A percentile compares a stretch with the other conserved stretches of the same genome.
Conservation (phyloP, 2,797 vertebrate genomes). For the Diplodus sargus region DNA sequence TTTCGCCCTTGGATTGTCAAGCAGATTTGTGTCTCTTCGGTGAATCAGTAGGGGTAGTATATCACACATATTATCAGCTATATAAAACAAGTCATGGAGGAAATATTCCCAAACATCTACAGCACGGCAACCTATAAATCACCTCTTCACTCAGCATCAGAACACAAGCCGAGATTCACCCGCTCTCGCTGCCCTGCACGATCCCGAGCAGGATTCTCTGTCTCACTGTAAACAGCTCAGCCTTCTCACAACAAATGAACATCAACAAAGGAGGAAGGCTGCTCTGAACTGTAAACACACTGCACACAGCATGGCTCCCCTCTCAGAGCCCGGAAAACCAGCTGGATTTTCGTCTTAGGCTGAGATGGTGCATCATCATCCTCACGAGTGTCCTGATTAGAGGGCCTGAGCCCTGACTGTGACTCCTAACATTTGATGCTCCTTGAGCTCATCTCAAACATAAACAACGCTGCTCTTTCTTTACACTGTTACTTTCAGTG, state of each 20-base stretch:
- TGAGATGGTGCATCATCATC: slow-evolving; percentile 23
- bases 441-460: slow-evolving; percentile 17
- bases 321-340: slow-evolving; percentile 35
- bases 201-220: slow-evolving; percentile 50
- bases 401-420: slow-evolving; percentile 1
- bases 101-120: slow-evolving; percentile 40
- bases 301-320: slow-evolving; percentile 54
- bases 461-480: slow-evolving; percentile 2
- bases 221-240: slow-evolving; percentile 63
- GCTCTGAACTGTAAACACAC: slow-evolving; percentile 58
- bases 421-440: slow-evolving; percentile 29
- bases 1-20: slow-evolving; percentile 13
- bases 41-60: slow-evolving; percentile 18
- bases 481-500: neutral
- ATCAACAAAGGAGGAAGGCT: slow-evolving; percentile 66
- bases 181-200: slow-evolving; percentile 21
- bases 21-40: slow-evolving; percentile 1
- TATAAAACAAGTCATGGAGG: neutral
- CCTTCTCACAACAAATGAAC: slow-evolving; percentile 61
- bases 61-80: slow-evolving; percentile 22
- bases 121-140: slow-evolving; percentile 15
- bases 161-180: slow-evolving; percentile 43
- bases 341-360: slow-evolving; percentile 32
- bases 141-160: slow-evolving; percentile 26
- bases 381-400: slow-evolving; percentile 26